phyloP scores from a whole-genome alignment of 2,113 vertebrate genomes.

The Microcebus jonahi region DNA sequence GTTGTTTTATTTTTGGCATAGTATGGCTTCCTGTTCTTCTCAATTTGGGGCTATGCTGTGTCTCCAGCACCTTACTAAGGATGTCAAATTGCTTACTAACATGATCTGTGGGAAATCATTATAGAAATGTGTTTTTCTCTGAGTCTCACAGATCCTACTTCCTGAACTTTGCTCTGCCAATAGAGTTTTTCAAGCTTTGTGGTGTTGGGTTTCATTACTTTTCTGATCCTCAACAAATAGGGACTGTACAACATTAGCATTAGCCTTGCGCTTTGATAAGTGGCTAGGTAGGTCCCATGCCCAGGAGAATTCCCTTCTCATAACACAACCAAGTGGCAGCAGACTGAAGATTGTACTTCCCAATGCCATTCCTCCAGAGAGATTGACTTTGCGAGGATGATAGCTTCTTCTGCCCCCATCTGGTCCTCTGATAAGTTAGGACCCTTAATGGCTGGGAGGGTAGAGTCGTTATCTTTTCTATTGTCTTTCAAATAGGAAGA shows the following conservation, averaged over 20 bases:
- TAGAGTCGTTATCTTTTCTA: background rate
- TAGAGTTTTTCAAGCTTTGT: background rate
- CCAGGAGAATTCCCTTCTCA: background rate
- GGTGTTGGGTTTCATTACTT: background rate
- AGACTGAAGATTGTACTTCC: background rate
- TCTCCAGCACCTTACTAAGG: background rate
- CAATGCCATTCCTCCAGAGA: fast-evolving
- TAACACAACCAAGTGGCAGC: background rate
- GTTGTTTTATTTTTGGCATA: background rate
- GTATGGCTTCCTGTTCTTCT: background rate
- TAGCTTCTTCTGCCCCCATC: background rate
- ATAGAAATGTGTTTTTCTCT: background rate
- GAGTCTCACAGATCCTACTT: background rate
- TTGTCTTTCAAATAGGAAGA: background rate
- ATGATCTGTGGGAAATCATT: slow-evolving; percentile 7
- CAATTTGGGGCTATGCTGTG: background rate
- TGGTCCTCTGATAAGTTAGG: background rate
- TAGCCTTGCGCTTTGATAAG: background rate
- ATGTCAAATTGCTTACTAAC: slow-evolving; percentile 29
- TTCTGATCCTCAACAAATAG: background rate
- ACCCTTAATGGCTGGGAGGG: background rate
- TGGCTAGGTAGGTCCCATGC: background rate
- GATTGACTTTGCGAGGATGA: fast-evolving
- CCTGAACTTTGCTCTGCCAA: background rate
- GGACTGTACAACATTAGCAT: fast-evolving